Conservation (phyloP, 1,140 invertebrate genomes). For the Hylaeus anthracinus region DNA sequence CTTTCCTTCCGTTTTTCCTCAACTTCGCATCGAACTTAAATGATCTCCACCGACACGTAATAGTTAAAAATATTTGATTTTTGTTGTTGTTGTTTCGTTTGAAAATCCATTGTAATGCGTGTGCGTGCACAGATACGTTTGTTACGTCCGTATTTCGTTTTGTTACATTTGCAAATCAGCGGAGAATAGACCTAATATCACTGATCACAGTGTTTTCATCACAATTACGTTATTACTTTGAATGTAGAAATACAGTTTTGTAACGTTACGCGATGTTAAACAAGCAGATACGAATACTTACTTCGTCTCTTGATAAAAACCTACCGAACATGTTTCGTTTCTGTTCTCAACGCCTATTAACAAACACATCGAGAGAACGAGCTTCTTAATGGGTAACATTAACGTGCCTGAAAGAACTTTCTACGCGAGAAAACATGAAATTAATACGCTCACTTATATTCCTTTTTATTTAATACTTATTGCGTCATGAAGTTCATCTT, state of each 20-base stretch:
- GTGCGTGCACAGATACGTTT: slow-evolving; percentile 33
- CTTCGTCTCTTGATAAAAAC: not conserved
- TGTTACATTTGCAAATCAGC: slow-evolving; percentile 22
- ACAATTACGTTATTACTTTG: slow-evolving; percentile 31
- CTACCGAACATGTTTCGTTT: slow-evolving; percentile 9
- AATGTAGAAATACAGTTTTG: slow-evolving; percentile 40
- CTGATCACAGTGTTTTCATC: slow-evolving; percentile 48
- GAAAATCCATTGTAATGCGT: slow-evolving; percentile 42
- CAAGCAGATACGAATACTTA: slow-evolving; percentile 11
- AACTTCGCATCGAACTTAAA: slow-evolving; percentile 19
- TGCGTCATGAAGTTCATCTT: not conserved
- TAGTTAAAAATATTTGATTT: slow-evolving; percentile 43
- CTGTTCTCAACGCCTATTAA: not conserved
- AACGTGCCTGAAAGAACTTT: not conserved
- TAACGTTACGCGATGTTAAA: slow-evolving; percentile 13
- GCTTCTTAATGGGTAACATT: slow-evolving; percentile 2
- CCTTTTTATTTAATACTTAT: slow-evolving; percentile 12
- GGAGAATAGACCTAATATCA: slow-evolving; percentile 30
- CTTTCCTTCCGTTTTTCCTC: not conserved
- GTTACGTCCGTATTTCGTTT: slow-evolving; percentile 11
- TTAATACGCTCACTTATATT: slow-evolving; percentile 6
- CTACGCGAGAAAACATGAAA: slow-evolving; percentile 1
- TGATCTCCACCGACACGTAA: slow-evolving; percentile 6
- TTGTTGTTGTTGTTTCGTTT: not conserved
- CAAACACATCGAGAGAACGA: slow-evolving; percentile 11